Evolutionary conservation across 2,888 invertebrate genomes (phyloP).

Genomic region (Atrina japonica): DNA sequence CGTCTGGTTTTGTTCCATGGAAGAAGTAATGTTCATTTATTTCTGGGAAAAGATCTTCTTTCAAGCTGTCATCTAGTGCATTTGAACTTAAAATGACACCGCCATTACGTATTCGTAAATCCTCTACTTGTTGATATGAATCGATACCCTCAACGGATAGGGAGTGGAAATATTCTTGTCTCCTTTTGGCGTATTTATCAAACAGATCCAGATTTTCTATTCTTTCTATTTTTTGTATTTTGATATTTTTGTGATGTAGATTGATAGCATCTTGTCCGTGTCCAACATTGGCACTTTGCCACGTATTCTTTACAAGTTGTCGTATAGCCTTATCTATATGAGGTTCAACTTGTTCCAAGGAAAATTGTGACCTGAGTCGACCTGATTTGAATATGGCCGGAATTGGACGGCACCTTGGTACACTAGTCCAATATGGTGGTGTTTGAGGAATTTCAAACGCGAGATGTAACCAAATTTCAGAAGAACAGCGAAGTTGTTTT

Average conservation of each 20-base stretch:
- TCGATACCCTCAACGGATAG: constrained; percentile 20
- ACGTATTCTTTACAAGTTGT: constrained; percentile 27
- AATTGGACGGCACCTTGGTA: constrained; percentile 7
- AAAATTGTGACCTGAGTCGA: neutral
- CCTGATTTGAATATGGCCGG: constrained; percentile 18
- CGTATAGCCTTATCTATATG: constrained; percentile 23
- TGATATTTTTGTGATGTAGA: constrained; percentile 22
- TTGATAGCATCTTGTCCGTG: constrained; percentile 36
- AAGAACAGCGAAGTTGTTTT: constrained; percentile 1
- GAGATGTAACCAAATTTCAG: constrained; percentile 18
- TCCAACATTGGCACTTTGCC: constrained; percentile 30
- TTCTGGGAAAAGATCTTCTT: constrained; percentile 35
- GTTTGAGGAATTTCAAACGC: constrained; percentile 23
- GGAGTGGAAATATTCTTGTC: constrained; percentile 30
- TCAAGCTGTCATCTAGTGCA: neutral
- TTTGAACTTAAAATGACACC: neutral
- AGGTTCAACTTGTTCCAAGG: constrained; percentile 12
- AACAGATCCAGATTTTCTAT: constrained; percentile 39
- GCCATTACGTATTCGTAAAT: constrained; percentile 16
- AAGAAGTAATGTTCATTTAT: constrained; percentile 40
- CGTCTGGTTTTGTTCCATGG: constrained; percentile 32
- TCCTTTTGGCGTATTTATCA: constrained; percentile 29
- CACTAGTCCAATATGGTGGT: constrained; percentile 28
- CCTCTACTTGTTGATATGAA: constrained; percentile 1
- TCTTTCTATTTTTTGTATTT: constrained; percentile 33